phyloP scores from a whole-genome alignment of 1,140 invertebrate genomes.

The Calycopis cecrops region DNA sequence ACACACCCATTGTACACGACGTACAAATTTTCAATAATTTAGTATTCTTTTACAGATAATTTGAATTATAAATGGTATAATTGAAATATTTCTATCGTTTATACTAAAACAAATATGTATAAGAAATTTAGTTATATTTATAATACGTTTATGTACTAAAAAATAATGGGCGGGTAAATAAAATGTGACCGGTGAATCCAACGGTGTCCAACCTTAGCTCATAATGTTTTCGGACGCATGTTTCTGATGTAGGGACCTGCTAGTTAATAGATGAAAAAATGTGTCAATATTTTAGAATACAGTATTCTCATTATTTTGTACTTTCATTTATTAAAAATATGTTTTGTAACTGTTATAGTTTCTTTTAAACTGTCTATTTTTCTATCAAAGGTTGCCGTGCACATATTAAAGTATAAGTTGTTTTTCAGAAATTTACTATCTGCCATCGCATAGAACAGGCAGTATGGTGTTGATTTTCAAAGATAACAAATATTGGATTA shows the following conservation, averaged over 20 bases:
- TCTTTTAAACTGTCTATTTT: not conserved
- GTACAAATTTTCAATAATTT: constrained; percentile 53
- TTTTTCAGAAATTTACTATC: constrained; percentile 64
- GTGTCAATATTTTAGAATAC: constrained; percentile 65
- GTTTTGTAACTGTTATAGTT: constrained; percentile 1
- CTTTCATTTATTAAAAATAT: constrained; percentile 25
- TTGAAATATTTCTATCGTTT: too few species aligned
- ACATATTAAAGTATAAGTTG: constrained; percentile 24
- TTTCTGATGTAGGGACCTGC: constrained; percentile 64
- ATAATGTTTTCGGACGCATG: constrained; percentile 43
- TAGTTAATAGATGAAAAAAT: constrained; percentile 47
- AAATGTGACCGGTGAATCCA: not conserved
- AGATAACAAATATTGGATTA: constrained; percentile 71
- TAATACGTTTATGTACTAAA: constrained; percentile 6
- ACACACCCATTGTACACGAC: constrained; percentile 45
- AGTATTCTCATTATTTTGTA: constrained; percentile 54
- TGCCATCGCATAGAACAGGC: constrained; percentile 60
- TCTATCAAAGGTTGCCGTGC: not conserved
- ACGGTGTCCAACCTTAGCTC: not conserved
- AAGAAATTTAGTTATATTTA: too few species aligned
- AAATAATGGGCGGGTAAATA: not conserved
- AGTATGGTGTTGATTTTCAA: constrained; percentile 69
- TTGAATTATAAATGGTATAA: too few species aligned
- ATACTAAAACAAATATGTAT: too few species aligned
- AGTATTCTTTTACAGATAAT: constrained; percentile 14